These are phyloP conservation scores for Ditula angustiorana DNA, from an alignment of 2,888 invertebrate genomes.

Conservation along the genomic window DNA sequence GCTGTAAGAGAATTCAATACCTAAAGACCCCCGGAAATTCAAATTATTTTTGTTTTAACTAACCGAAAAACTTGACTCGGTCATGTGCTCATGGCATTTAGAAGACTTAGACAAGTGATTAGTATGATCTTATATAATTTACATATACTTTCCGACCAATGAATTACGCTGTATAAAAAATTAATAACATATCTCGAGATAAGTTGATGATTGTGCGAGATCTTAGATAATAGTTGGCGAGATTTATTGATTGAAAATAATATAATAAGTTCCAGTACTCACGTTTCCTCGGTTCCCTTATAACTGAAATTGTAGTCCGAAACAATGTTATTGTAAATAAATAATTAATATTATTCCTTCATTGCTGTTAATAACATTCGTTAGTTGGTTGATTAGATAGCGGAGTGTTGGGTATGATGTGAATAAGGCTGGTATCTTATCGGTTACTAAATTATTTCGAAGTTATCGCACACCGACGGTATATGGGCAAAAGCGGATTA, in stretches of 20 bases:
- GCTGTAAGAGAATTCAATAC: too few species aligned
- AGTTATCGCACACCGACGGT: constrained; percentile 46
- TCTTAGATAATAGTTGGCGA: background rate
- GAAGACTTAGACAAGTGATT: background rate
- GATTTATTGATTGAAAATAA: background rate
- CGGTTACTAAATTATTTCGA: constrained; percentile 58
- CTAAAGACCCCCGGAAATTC: too few species aligned
- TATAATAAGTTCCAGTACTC: constrained; percentile 43
- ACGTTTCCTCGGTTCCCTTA: constrained; percentile 44
- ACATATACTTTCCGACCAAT: background rate
- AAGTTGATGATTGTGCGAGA: background rate
- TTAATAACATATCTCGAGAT: too few species aligned
- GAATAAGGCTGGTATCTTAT: constrained; percentile 73
- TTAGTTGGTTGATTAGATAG: constrained; percentile 69
- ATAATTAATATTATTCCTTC: constrained; percentile 48
- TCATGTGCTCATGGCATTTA: background rate
- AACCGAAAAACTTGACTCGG: too few species aligned
- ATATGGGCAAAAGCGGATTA: constrained; percentile 15
- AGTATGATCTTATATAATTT: background rate
- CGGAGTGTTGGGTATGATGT: constrained; percentile 56
- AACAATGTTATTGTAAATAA: constrained; percentile 32
- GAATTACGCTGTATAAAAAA: background rate
- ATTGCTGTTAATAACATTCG: constrained; percentile 68
- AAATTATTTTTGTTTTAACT: too few species aligned
- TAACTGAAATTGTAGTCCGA: constrained; percentile 44